A percentile compares a stretch with the other conserved stretches of the same genome.
Conservation (phyloP, 23 tunicate species). For the Botrylloides violaceus region DNA sequence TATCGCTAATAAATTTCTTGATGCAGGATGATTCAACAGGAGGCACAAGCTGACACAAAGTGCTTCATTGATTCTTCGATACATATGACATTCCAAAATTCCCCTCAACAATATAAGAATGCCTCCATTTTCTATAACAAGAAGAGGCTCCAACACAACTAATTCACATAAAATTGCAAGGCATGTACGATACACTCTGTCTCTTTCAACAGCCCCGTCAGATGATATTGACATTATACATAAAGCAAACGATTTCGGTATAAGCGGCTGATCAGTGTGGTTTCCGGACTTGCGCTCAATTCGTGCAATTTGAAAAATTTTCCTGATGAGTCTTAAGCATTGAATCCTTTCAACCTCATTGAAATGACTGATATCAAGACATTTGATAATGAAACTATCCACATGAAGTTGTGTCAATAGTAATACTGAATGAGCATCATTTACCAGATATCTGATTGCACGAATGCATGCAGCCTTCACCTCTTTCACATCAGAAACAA, state of each 20-base stretch:
- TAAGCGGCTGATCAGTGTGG: slow-evolving; percentile 21
- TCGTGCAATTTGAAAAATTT: slow-evolving; percentile 48
- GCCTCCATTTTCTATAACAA: slow-evolving; percentile 69
- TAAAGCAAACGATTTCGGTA: slow-evolving; percentile 61
- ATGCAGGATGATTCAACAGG: slow-evolving; percentile 60
- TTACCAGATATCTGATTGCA: slow-evolving; percentile 65
- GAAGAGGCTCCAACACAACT: slow-evolving; percentile 69
- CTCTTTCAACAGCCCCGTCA: slow-evolving; percentile 86
- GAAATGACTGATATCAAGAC: slow-evolving; percentile 92
- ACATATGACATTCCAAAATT: slow-evolving; percentile 81
- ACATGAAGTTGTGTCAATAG: slow-evolving; percentile 41
- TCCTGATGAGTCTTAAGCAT: slow-evolving; percentile 68
- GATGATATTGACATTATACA: slow-evolving; percentile 78
- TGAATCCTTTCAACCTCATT: slow-evolving; percentile 90
- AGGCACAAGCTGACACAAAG: slow-evolving; percentile 65
- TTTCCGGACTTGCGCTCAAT: slow-evolving; percentile 3
- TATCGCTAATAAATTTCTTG: slow-evolving; percentile 29
- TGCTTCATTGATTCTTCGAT: slow-evolving; percentile 65
- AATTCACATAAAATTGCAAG: slow-evolving; percentile 82
- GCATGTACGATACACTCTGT: slow-evolving; percentile 85
- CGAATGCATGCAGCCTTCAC: slow-evolving; percentile 79
- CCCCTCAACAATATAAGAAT: slow-evolving; percentile 60
- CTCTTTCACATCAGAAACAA: slow-evolving; percentile 81
- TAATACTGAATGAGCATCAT: slow-evolving; percentile 33
- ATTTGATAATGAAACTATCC: slow-evolving; percentile 59